Evolutionary conservation across 2,888 invertebrate genomes (phyloP), one percentile per base, ranked within the genome.

Genomic region (Dermolepida albohirtum): DNA sequence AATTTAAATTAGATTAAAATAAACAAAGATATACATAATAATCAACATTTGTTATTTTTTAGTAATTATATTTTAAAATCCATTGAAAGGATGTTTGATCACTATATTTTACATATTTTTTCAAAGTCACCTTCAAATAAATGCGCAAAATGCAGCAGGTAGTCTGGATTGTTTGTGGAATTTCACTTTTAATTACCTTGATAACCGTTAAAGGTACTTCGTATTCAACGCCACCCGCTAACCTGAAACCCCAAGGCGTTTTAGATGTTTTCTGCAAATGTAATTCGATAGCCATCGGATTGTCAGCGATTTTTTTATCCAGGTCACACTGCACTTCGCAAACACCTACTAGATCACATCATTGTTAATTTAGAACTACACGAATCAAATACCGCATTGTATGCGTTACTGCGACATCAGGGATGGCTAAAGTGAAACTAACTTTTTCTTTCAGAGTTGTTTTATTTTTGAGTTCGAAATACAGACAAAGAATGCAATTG

Each of bases 191-290:
- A 62, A 62, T 62, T 85, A 93, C 93, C 89, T 91, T 91, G 72
- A 90, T 88, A 68, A 93, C 90, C 11, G 90, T 91, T 40, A 93
- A 83, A 8, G 93, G 92, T 75, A 89, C 86, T 55, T 90, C 89
- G 76, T 88, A 91, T 80, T 93, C 92, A 57, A 87, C 85, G 52
- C 93, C 93, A 50, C 93, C 93, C 71, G 89, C 87, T 69, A 94
- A 84, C 66, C 92, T 87, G 82, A 94, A 93, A 62, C 93, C 93
- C 93, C 93, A 94, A 59, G 90, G 87, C 69, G 88, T 87, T 40
- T 67, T 65, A 72, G 88, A 88, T 66, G 87, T 85, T 82, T 84
- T 88, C 76, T 84, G 87, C 81, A 88, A 86, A 81, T 88, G 89
- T 70, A 92, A 86, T 78, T 89, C 90, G 70, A 89, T 78, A 82